Base-by-base conservation (phyloP, 2,797 vertebrate species). In the Argentina silus region DNA sequence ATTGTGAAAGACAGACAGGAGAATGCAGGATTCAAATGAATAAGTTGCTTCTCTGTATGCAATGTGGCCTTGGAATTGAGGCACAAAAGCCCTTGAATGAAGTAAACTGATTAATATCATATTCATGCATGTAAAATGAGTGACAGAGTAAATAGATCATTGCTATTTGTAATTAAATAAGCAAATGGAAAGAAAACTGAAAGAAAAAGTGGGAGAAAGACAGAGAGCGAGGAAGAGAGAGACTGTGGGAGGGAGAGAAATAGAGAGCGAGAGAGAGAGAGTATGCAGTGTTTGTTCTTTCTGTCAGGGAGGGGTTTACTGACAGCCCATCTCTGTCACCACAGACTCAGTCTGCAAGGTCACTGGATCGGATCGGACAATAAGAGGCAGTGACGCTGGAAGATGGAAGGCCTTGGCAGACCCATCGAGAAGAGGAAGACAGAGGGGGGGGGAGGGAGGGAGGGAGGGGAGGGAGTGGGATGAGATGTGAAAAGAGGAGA, bases 371-470 rank as follows among this genome's bases (percentile, higher is more conserved):
- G 42, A 66, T 48, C 55, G 44, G 70, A 71, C 67, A 81, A 62
- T 64, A 55, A 73, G 67, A 67, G 67, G 27, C 53, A 36, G 45
- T 2, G 27, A 36, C 17, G 67, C 70, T 67, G 73, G 75, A 61
- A 64, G 57, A 81, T 43, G 17, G 72, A 76, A 61, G 55, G 62
- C 70, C 71, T 78, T 78, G 70, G 76, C 68, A 77, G 51, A 12
- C 48, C 42, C 23, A 48, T 17, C 27, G 27, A 72, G 64, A 36
- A 9, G 51, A 3, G 43, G 56, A 11, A 65, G 1, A 12, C 15
- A 57, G 53, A 77, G 23, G 59, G 48, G n/a, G 43, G 47, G 59
- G 69, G 9, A 45, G 19, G n/a, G 59, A 12, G 6, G 66, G 43
- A 63, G 66, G 42, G 6, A 50, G 19, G 23, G 65, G 21, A n/a